A percentile compares a stretch with the other conserved stretches of the same genome.
phyloP scores from a whole-genome alignment of 2,113 vertebrate genomes.

The Gambusia holbrooki region DNA sequence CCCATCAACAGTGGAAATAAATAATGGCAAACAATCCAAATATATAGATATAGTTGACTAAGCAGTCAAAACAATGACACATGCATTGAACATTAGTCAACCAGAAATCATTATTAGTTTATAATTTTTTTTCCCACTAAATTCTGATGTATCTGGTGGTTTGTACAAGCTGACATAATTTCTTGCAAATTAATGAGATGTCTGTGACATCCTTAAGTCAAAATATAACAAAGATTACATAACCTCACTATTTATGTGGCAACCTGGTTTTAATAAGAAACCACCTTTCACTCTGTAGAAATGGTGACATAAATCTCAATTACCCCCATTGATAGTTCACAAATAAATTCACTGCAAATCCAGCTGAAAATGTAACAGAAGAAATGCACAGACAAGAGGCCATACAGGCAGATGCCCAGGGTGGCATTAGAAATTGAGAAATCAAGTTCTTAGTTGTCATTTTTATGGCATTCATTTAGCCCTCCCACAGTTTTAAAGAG shows the following conservation, averaged over 20 bases:
- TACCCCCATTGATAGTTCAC: not conserved
- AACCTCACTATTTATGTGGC: not conserved
- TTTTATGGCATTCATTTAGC: too few relatives aligned
- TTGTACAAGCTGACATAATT: not conserved
- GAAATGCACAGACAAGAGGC: too few relatives aligned
- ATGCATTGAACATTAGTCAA: not conserved
- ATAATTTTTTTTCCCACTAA: not conserved
- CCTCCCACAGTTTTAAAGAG: too few relatives aligned
- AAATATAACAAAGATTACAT: not conserved
- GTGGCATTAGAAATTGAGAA: too few relatives aligned
- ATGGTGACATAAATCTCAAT: not conserved
- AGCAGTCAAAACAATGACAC: not conserved
- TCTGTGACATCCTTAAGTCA: not conserved
- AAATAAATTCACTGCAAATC: not conserved
- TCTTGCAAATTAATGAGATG: not conserved
- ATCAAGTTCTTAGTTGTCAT: too few relatives aligned
- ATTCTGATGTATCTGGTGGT: not conserved
- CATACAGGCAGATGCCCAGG: too few relatives aligned
- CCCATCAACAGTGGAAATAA: constrained; percentile 23
- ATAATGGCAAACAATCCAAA: not conserved
- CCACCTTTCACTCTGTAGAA: not conserved
- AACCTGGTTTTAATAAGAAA: not conserved
- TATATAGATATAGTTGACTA: not conserved
- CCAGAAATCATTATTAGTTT: not conserved
- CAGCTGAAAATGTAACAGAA: not conserved